Base-by-base conservation (phyloP, 2,797 vertebrate species). In the Trichosurus vulpecula region DNA sequence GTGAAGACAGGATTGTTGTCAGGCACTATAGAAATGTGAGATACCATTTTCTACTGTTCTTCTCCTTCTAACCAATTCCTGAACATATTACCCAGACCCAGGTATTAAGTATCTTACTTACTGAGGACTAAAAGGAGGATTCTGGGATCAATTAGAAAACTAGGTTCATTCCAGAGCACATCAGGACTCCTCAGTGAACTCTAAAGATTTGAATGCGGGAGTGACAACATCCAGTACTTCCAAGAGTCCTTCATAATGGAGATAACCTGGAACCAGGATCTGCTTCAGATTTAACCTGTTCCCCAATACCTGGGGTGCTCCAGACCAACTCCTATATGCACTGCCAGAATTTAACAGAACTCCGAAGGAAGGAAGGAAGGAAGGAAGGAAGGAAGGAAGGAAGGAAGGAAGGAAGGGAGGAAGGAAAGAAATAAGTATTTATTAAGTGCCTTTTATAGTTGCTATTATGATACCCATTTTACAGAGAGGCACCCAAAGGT, bases 221-320 rank as follows among this genome's bases (percentile, higher is more conserved):
- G 27, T 35, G n/a, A 94, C 47, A 16, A 19, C 35, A 87, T 27
- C 16, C 9, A 53, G 4, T 51, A 35, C 2, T 51, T 31, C 57
- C 30, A 4, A 8, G 8, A 54, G 29, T 87, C 74, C 25, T 87
- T 47, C 41, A 87, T 12, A 51, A 51, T 87, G 74, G 41, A 47
- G 6, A 81, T 87, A 91, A 57, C n/a, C 52, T 93, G 30, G 54
- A 74, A 81, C 94, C 54, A 95, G 51, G 92, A 91, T 16, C 30
- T 91, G 58, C 31, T 51, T 41, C 16, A 52, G 11, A 4, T 52
- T 51, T 93, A 52, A 94, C 52, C 47, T 91, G 66, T 35, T 92
- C 41, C 95, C 27, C 74, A 94, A 92, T 30, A 53, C 22, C 41
- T 92, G 10, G 9, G 66, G 89, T 41, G 31, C 22, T 89, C n/a